A percentile compares a stretch with the other conserved stretches of the same genome.
Evolutionary conservation across 30 jellyfish, hydroid and myxozoan species (phyloP).

Genomic region (Pseudorhiza aurosa): DNA sequence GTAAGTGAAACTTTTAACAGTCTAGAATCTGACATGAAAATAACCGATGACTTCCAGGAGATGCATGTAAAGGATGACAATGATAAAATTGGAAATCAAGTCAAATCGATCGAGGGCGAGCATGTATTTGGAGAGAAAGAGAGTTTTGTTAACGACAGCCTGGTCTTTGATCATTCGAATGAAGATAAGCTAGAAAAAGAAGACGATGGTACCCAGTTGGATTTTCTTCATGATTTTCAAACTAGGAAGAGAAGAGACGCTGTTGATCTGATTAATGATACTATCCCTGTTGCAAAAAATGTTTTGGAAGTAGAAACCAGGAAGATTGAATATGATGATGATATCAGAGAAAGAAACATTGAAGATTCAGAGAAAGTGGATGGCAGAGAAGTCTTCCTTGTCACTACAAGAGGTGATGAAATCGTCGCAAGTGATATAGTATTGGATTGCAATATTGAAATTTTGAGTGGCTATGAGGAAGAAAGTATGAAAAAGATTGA

Average conservation of each 20-base stretch:
- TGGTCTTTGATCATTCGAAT: no score
- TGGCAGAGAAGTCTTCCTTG: background rate
- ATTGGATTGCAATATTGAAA: background rate
- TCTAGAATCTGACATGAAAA: background rate
- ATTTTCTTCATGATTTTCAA: no score
- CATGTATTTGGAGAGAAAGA: background rate
- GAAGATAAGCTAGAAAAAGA: no score
- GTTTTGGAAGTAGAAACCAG: background rate
- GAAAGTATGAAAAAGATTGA: background rate
- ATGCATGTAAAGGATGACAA: background rate
- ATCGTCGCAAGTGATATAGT: background rate
- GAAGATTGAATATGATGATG: background rate
- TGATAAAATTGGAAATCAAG: background rate
- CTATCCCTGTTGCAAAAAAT: background rate
- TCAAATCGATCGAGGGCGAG: background rate
- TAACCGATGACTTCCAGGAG: background rate
- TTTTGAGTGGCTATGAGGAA: background rate
- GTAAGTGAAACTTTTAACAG: no score
- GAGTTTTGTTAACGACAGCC: background rate
- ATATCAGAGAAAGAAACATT: background rate
- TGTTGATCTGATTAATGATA: no score
- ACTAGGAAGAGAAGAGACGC: no score
- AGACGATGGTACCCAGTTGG: no score
- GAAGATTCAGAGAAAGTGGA: background rate
- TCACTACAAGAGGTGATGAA: background rate